A percentile compares a stretch with the other conserved stretches of the same genome.
Evolutionary conservation across 2,113 vertebrate species (phyloP).

Genomic region (Campylomormyrus numenius): DNA sequence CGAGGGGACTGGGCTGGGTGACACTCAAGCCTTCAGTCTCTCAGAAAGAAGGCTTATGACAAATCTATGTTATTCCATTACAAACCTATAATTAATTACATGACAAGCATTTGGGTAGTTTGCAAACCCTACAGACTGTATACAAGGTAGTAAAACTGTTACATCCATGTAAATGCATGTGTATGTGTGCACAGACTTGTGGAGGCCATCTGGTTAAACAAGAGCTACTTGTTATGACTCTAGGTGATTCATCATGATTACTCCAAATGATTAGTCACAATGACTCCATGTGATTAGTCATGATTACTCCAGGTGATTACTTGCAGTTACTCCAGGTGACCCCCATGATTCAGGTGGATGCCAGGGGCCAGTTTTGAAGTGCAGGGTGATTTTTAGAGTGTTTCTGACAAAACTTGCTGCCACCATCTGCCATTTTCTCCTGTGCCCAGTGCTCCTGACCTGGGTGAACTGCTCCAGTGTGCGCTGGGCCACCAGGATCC

Average conservation of each 20-base stretch:
- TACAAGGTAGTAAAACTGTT: too few relatives aligned
- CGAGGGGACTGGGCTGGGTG: neutral
- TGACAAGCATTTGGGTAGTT: too few relatives aligned
- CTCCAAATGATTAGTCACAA: neutral
- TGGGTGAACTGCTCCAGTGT: slow-evolving; percentile 97
- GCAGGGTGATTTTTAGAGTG: neutral
- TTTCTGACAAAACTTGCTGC: neutral
- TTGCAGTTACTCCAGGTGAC: neutral
- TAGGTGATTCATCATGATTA: neutral
- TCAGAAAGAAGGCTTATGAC: too few relatives aligned
- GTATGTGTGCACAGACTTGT: neutral
- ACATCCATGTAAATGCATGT: neutral
- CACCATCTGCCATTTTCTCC: neutral
- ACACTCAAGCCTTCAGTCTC: neutral
- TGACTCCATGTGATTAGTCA: neutral
- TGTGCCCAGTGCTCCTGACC: slow-evolving; percentile 78
- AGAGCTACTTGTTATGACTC: neutral
- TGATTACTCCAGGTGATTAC: neutral
- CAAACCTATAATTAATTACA: too few relatives aligned
- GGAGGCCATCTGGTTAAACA: neutral
- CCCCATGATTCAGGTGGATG: neutral
- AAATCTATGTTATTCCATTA: too few relatives aligned
- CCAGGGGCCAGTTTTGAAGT: neutral
- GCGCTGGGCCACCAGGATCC: slow-evolving; percentile 88
- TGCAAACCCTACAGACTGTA: too few relatives aligned